Base-by-base conservation (phyloP, 2,888 invertebrate genomes). In the Oxycera nigricornis region DNA sequence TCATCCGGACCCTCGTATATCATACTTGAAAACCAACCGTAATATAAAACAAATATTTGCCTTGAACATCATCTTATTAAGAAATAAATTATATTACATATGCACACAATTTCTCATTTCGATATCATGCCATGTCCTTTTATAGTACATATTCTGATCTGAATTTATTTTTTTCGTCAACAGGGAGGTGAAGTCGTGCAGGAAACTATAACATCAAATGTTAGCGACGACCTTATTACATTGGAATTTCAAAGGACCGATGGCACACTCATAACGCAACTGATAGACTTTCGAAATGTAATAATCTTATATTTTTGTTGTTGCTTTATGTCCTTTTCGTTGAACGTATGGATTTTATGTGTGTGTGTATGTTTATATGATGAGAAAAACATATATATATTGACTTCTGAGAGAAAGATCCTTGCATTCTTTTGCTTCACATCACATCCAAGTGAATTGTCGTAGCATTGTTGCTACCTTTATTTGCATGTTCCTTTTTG, bases 251-350 rank as follows among this genome's bases (percentile, higher is more conserved):
- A 94, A 84, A 89, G 95, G 79, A 92, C 94, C 9, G 97, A 97
- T 84, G 97, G 97, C 72, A 95, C 96, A 14, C 89, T 94, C 78
- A 91, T 97, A 75, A 95, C 96, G 1, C 96, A 97, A 84, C 90
- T 97, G 77, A 94, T 97, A 76, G 97, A 97, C 86, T 97, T 97
- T 85, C 92, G 93, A 86, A 95, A 95, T 88, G 97, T 96, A 87
- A 91, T 14, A 30, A 70, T 70, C 31, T 31, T 70, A 35, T 7
- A 39, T n/a, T n/a, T n/a, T n/a, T n/a, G n/a, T n/a, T n/a, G n/a
- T n/a, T n/a, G n/a, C n/a, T n/a, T n/a, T n/a, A n/a, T n/a, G n/a
- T n/a, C n/a, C n/a, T n/a, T n/a, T n/a, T n/a, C n/a, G n/a, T n/a
- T n/a, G n/a, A n/a, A n/a, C n/a, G n/a, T n/a, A n/a, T n/a, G n/a